Conservation (phyloP, 2,113 vertebrate genomes). For the Dromaius novaehollandiae region DNA sequence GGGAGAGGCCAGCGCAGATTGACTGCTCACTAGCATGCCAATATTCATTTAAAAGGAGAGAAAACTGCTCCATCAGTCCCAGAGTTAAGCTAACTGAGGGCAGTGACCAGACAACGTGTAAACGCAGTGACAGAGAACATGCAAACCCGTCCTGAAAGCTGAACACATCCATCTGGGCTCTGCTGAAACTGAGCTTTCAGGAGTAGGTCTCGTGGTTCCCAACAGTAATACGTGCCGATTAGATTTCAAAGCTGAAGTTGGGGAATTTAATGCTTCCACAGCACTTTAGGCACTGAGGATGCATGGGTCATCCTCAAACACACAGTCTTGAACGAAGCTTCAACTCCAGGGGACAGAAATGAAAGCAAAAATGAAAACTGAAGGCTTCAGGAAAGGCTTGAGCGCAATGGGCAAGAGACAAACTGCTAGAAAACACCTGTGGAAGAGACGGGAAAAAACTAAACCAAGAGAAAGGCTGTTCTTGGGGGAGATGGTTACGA, state of each 20-base stretch:
- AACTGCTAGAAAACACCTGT: background rate
- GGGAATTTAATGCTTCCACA: background rate
- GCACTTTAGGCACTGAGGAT: background rate
- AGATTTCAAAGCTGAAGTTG: background rate
- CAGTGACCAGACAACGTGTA: background rate
- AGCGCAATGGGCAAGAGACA: rapidly evolving
- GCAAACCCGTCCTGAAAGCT: background rate
- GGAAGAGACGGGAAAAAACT: background rate
- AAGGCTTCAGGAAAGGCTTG: background rate
- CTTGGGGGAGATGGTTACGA: background rate
- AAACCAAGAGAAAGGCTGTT: background rate
- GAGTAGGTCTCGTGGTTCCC: background rate
- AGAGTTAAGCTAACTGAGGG: background rate
- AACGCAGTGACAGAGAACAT: rapidly evolving
- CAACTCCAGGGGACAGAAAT: background rate
- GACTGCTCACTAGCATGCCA: background rate
- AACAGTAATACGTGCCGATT: rapidly evolving
- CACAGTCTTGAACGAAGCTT: rapidly evolving
- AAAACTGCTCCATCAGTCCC: background rate
- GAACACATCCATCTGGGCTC: background rate
- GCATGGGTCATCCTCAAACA: background rate
- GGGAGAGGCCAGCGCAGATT: background rate
- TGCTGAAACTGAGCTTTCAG: background rate
- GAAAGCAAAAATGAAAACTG: background rate
- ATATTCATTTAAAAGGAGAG: background rate